Evolutionary conservation across 2,113 vertebrate species (phyloP), one percentile per base, ranked within the genome.

Genomic region (Macquaria australasica): DNA sequence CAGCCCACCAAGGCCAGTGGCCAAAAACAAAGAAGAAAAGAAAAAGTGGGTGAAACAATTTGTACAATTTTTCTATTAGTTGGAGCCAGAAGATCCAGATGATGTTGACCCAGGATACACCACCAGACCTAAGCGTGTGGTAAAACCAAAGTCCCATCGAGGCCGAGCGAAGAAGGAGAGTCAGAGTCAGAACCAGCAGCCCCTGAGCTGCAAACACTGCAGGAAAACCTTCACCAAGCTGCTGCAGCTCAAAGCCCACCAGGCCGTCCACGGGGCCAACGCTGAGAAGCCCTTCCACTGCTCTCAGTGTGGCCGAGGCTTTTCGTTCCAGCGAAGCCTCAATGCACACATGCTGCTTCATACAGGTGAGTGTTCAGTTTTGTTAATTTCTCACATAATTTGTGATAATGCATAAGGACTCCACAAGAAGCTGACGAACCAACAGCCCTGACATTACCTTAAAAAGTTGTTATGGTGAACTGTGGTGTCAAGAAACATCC

Each of bases 181-280:
- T 48, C 28, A 37, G 48, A 16, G 70, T 7, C 43, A 34, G 70
- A 84, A 31, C 77, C 77, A 91, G 75, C 86, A 77, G 53, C 43
- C 83, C 55, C 82, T 94, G 83, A 93, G 91, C 88, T 94, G 95
- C 82, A 94, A 82, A 70, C 84, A 88, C 88, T 94, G 95, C 87
- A 91, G 83, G 84, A 95, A 92, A 59, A 93, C 89, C 16, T 95
- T 94, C 87, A 86, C 71, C 79, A 93, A 91, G 37, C 64, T 91
- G 56, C 82, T 91, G 71, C 91, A 93, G 71, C 92, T 94, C 37
- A 93, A 89, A 87, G 95, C 92, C 37, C 95, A 94, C 82, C 87
- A 88, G 87, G 88, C 73, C 2, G 56, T 93, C 8, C 94, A 95
- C 48, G 82, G 60, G 28, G 87, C 81, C 0, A 89, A 20, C 20